These are phyloP conservation scores for Tachyglossus aculeatus DNA, from an alignment of 2,797 vertebrate genomes.

Conservation along the genomic window DNA sequence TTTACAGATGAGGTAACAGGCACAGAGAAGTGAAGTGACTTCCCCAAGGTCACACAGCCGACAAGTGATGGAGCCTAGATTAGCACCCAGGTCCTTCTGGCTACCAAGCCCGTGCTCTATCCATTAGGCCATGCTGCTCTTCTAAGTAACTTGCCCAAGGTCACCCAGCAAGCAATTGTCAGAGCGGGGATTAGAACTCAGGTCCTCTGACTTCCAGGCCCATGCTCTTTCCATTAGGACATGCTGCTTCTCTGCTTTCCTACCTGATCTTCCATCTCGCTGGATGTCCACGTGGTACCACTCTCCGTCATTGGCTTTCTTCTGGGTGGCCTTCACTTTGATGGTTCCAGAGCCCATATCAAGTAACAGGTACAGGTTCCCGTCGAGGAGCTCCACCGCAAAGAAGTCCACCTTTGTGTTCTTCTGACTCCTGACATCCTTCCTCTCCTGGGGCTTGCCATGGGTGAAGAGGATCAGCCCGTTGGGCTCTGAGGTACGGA, in stretches of 20 bases:
- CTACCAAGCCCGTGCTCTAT: no score
- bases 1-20: no score
- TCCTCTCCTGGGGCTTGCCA: constrained; percentile 93
- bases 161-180: no score
- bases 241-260: constrained; percentile 24
- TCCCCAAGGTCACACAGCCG: no score
- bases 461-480: constrained; percentile 98
- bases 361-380: constrained; percentile 92
- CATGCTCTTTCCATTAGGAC: no score
- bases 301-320: constrained; percentile 96
- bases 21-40: no score
- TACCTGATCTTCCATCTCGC: constrained; percentile 95
- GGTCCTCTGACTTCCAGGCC: no score
- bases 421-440: constrained; percentile 92
- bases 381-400: constrained; percentile 95
- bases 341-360: constrained; percentile 99
- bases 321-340: constrained; percentile 97
- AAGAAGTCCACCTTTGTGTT: constrained; percentile 99
- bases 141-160: background rate
- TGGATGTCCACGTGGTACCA: constrained; percentile 99
- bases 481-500: constrained; percentile 95
- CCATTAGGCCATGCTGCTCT: no score
- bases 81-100: no score
- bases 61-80: no score
- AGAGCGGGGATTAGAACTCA: no score